Evolutionary conservation across 2,113 vertebrate genomes (phyloP), one percentile per base, ranked within the genome.

Genomic region (Bubo scandiacus): DNA sequence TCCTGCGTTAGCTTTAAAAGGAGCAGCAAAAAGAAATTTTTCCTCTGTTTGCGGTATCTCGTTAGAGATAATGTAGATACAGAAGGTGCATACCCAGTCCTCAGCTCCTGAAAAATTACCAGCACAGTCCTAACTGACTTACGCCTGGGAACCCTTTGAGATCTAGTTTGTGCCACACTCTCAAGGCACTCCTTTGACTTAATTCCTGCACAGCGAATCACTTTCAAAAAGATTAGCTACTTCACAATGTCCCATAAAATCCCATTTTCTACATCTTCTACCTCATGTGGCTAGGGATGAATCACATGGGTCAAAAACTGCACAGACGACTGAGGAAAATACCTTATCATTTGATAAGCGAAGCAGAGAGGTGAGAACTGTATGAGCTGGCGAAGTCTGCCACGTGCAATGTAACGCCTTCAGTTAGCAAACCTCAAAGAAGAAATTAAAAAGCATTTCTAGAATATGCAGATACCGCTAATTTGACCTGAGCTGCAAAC

Each of bases 321-420:
- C 21, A 4, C 1, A 4, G 27, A 6, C 0, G 9, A 20, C 45
- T 1, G 38, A 45, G 29, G 8, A n/a, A 45, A 82, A 62, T 1
- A 14, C 42, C 16, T 40, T 2, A 2, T 6, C 0, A 0, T 8
- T 13, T 0, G 32, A 45, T 2, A 25, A 80, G 36, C 0, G 6
- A 21, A 27, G 36, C 27, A 6, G 4, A 12, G 67, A n/a, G 30
- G 66, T 5, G 63, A 71, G 36, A 49, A 10, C 32, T 2, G 0
- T 3, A 10, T 36, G 43, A 38, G 36, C 58, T 32, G 29, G 27
- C 11, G 2, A 15, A 11, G 18, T 7, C 40, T 34, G 38, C 19
- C 11, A 8, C 0, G 19, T 25, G 58, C 36, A 32, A 18, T 21
- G 1, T 0, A 9, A 34, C 3, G 8, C 26, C 29, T 43, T 43